A percentile compares a stretch with the other conserved stretches of the same genome.
Evolutionary conservation across 2,113 vertebrate species (phyloP).

Genomic region (Eretmochelys imbricata): DNA sequence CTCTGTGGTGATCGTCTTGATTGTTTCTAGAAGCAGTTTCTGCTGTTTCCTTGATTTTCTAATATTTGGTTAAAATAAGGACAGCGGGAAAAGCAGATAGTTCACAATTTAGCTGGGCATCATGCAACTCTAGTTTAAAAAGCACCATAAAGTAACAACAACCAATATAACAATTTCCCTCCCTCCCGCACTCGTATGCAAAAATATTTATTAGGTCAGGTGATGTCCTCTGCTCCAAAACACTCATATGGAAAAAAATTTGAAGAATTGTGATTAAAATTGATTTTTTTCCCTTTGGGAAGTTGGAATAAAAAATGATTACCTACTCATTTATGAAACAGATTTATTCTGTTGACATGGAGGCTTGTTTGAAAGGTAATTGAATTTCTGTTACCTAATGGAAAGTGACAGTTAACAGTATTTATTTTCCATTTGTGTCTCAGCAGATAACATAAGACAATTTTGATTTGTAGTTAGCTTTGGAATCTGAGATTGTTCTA

Average conservation of each 20-base stretch:
- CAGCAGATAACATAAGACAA: slow-evolving; percentile 92
- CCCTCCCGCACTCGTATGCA: slow-evolving; percentile 47
- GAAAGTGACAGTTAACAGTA: slow-evolving; percentile 96
- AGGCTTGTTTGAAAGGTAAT: slow-evolving; percentile 98
- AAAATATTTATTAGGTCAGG: slow-evolving; percentile 87
- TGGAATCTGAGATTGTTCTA: slow-evolving; percentile 86
- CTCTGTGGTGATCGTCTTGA: not conserved
- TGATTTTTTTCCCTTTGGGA: slow-evolving; percentile 97
- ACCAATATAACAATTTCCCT: slow-evolving; percentile 71
- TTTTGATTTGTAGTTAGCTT: slow-evolving; percentile 90
- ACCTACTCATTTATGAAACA: slow-evolving; percentile 96
- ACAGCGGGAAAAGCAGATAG: not conserved
- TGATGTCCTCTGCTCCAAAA: slow-evolving; percentile 88
- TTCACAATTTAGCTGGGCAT: not conserved
- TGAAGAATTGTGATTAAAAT: slow-evolving; percentile 97
- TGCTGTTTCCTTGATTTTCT: slow-evolving; percentile 8
- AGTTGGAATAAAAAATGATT: slow-evolving; percentile 95
- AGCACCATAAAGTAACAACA: slow-evolving; percentile 75
- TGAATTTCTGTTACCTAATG: slow-evolving; percentile 94
- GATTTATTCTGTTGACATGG: slow-evolving; percentile 97
- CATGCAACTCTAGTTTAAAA: slow-evolving; percentile 70
- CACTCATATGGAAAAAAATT: slow-evolving; percentile 86
- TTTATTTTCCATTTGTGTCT: slow-evolving; percentile 90
- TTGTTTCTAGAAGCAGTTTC: slow-evolving; percentile 1
- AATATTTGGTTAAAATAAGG: slow-evolving; percentile 20